A percentile compares a stretch with the other conserved stretches of the same genome.
Evolutionary conservation across 2,888 invertebrate species (phyloP).

Genomic region (Pristionchus exspectatus): DNA sequence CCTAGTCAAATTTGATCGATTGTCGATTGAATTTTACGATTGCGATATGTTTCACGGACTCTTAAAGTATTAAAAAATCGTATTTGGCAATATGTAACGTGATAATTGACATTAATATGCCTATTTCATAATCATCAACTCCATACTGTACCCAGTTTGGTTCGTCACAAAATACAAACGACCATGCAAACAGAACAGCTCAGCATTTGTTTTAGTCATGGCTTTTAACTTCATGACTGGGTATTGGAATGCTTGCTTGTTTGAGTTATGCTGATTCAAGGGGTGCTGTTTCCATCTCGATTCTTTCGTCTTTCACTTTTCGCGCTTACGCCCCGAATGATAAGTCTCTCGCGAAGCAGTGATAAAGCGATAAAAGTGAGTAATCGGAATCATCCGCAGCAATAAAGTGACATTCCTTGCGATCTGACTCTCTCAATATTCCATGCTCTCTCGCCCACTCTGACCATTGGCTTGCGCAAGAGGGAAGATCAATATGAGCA

Average conservation of each 20-base stretch:
- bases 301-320: background rate
- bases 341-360: background rate
- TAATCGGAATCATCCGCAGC: background rate
- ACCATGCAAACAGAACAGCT: background rate
- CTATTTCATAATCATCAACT: background rate
- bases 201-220: background rate
- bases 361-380: background rate
- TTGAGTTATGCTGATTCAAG: background rate
- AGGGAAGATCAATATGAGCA: background rate
- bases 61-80: too few species aligned
- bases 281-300: background rate
- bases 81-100: background rate
- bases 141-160: background rate
- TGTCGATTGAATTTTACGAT: too few species aligned
- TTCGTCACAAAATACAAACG: background rate
- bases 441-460: background rate
- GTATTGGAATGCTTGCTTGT: background rate
- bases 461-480: background rate
- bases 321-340: background rate
- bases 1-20: too few species aligned
- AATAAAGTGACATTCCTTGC: background rate
- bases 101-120: too few species aligned
- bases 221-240: background rate
- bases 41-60: too few species aligned
- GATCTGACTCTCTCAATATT: background rate